Evolutionary conservation across 2,888 invertebrate genomes (phyloP), one percentile per base, ranked within the genome.

Genomic region (Ctena decussata): DNA sequence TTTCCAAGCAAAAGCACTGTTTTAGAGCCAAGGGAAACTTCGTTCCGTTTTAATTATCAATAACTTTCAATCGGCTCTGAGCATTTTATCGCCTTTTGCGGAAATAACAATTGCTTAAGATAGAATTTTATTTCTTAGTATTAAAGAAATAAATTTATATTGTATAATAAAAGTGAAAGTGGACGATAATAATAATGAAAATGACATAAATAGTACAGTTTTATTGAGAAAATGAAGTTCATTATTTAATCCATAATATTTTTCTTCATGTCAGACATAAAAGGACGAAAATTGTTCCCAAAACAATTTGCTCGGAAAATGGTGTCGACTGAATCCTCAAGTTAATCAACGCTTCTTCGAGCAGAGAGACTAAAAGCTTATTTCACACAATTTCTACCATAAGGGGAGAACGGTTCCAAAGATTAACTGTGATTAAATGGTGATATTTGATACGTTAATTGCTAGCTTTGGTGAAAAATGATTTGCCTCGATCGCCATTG

Each of bases 381-480:
- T 39, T 75, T 75, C 75, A 39, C 75, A 57, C 57, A 39, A 32
- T 57, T 57, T 44, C 37, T 27, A 49, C 53, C 75, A 75, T 57
- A 57, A 75, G 75, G 75, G 75, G 75, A 18, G 73, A 57, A 39
- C 37, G 53, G 53, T 39, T 74, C 73, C 60, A 80, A 80, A 84
- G 82, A 88, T 88, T 88, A 82, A 82, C 77, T 84, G 77, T 89
- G 89, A 92, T 92, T 92, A 92, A 92, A 91, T 77, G 83, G 81
- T 70, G 92, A 81, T 87, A 92, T 86, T 82, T 82, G 92, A 92
- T 91, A 88, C 85, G 70, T 82, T 91, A 90, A 92, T 92, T 91
- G 91, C 80, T 80, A 86, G 82, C 74, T 82, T 49, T 60, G 53
- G 41, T 77, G 82, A 86, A 80, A 88, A 82, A 85, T 60, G 76